These are phyloP conservation scores for Argopecten irradians DNA, from an alignment of 1,140 invertebrate species.

Conservation along the genomic window DNA sequence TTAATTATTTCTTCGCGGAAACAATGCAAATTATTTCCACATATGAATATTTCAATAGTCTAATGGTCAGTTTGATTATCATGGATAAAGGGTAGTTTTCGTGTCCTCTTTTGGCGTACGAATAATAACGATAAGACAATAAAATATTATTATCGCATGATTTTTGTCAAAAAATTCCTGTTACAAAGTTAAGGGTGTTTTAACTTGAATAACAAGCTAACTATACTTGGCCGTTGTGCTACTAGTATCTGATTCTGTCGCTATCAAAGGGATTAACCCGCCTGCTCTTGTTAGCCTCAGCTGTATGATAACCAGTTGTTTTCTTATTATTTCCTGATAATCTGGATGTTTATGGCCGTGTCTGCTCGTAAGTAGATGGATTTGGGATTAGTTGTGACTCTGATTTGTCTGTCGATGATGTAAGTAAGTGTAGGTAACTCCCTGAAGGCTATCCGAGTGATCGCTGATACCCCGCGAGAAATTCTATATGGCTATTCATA, in stretches of 20 bases:
- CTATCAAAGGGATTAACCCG: neutral
- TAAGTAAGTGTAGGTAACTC: neutral
- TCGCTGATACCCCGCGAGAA: no score
- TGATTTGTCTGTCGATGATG: neutral
- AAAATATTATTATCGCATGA: no score
- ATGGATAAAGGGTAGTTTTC: no score
- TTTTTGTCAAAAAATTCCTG: no score
- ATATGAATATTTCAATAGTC: no score
- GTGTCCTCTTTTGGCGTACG: no score
- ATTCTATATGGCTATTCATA: no score
- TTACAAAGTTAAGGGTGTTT: no score
- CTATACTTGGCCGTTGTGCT: neutral
- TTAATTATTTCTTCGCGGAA: no score
- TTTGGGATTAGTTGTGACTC: neutral
- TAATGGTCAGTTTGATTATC: no score
- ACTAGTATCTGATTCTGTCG: neutral
- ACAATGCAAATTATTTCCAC: no score
- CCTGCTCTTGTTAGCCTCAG: neutral
- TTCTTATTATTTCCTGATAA: neutral
- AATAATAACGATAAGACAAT: neutral
- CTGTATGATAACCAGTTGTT: neutral
- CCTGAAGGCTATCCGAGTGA: no score
- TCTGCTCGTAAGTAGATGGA: neutral
- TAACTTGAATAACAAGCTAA: neutral
- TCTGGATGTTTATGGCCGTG: neutral